A percentile compares a stretch with the other conserved stretches of the same genome.
These are phyloP conservation scores for Rhinoraja longicauda DNA, from an alignment of 2,797 vertebrate genomes.

Conservation along the genomic window DNA sequence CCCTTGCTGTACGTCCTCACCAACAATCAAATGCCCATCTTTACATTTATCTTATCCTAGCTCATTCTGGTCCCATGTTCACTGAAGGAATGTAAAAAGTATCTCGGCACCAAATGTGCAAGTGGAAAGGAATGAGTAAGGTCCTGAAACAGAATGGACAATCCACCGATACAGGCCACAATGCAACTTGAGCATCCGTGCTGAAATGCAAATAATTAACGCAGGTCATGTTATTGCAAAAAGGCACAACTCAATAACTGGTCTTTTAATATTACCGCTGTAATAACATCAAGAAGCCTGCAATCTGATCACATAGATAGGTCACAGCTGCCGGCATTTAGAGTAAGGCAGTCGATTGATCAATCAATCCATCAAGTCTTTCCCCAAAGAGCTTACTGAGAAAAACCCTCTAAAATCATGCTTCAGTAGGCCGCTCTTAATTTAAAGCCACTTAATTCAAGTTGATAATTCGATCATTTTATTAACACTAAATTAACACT, in stretches of 20 bases:
- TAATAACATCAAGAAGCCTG: background rate
- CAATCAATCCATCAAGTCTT: background rate
- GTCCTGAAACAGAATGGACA: background rate
- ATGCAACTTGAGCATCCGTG: background rate
- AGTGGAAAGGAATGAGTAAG: background rate
- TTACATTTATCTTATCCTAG: no score
- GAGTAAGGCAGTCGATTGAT: background rate
- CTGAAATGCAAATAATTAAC: background rate
- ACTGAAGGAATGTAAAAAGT: no score
- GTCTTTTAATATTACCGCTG: background rate
- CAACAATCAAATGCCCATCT: no score
- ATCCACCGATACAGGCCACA: background rate
- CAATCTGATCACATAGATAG: background rate
- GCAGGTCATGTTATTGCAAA: background rate
- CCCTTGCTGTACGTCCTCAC: no score
- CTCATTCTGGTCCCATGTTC: no score
- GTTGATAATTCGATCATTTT: slow-evolving; percentile 27
- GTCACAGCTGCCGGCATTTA: background rate
- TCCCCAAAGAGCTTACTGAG: background rate
- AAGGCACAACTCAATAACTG: no score
- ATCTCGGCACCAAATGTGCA: no score
- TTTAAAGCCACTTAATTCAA: slow-evolving; percentile 27
- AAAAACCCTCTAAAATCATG: background rate
- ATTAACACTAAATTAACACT: background rate
- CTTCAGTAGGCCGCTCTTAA: background rate